Percentiles rank a stretch among this genome's conserved stretches.
Conservation (phyloP, 2,888 invertebrate species). For the Athalia circularis region DNA sequence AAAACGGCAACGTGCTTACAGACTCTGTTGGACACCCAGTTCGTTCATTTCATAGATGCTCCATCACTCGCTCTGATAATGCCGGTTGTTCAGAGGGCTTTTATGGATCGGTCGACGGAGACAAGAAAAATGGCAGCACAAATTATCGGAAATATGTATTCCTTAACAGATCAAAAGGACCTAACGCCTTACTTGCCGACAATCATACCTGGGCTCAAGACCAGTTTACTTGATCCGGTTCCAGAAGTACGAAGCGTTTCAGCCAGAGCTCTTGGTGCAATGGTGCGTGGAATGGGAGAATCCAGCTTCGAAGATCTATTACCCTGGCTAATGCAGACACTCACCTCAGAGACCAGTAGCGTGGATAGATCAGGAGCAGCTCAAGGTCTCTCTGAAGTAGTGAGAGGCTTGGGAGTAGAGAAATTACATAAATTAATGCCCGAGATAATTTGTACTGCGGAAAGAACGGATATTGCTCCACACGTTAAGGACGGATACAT, state of each 20-base stretch:
- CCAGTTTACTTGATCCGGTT: slow-evolving; percentile 96
- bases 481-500: slow-evolving; percentile 99
- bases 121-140: slow-evolving; percentile 99
- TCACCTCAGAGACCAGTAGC: slow-evolving; percentile 95
- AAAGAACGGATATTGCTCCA: slow-evolving; percentile 93
- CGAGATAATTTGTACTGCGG: slow-evolving; percentile 95
- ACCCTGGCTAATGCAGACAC: slow-evolving; percentile 98
- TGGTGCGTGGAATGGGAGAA: slow-evolving; percentile 98
- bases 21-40: slow-evolving; percentile 94
- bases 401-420: slow-evolving; percentile 95
- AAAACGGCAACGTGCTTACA: slow-evolving; percentile 96
- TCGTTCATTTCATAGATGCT: slow-evolving; percentile 99
- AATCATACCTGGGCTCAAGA: slow-evolving; percentile 97
- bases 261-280: slow-evolving; percentile 96
- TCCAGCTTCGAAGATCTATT: slow-evolving; percentile 95
- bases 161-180: slow-evolving; percentile 98
- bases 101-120: slow-evolving; percentile 98
- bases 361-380: slow-evolving; percentile 98
- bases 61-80: slow-evolving; percentile 98
- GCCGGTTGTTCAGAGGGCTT: slow-evolving; percentile 99
- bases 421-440: slow-evolving; percentile 98
- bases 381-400: slow-evolving; percentile 97
- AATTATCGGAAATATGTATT: slow-evolving; percentile 99
- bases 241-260: slow-evolving; percentile 97
- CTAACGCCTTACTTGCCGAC: slow-evolving; percentile 96